Conservation (phyloP, 2,113 vertebrate species). For the Xiphorhynchus elegans region DNA sequence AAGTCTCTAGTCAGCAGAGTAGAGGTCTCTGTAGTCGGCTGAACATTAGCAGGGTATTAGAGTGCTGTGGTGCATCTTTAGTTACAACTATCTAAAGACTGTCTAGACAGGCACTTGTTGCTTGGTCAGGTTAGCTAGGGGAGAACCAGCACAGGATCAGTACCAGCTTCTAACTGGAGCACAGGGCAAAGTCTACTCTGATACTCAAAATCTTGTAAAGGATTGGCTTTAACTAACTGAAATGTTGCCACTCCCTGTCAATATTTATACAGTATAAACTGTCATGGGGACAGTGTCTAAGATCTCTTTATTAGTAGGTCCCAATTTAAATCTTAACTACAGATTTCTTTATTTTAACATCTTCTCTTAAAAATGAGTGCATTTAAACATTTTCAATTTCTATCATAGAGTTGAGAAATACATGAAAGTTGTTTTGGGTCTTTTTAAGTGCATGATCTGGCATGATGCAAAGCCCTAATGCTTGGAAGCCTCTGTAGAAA, state of each 20-base stretch:
- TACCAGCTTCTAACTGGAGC: neutral
- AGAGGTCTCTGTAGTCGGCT: neutral
- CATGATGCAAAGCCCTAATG: neutral
- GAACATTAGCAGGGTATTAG: neutral
- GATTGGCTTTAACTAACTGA: neutral
- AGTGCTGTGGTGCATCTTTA: neutral
- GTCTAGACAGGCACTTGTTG: neutral
- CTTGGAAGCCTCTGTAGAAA: neutral
- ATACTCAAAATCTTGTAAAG: neutral
- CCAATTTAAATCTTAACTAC: neutral
- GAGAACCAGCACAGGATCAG: neutral
- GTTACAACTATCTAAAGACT: neutral
- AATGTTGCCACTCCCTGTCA: constrained; percentile 41
- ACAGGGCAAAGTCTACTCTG: constrained; percentile 31
- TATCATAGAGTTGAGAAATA: neutral
- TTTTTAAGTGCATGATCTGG: neutral
- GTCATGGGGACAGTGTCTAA: neutral
- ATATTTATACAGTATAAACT: constrained; percentile 20
- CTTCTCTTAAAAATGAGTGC: neutral
- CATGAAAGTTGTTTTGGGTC: neutral
- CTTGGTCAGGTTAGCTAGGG: neutral
- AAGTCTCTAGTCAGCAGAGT: neutral
- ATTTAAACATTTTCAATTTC: neutral
- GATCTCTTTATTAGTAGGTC: neutral
- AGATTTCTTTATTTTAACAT: neutral